Evolutionary conservation across 1,140 invertebrate genomes (phyloP), one percentile per base, ranked within the genome.

Genomic region (Saccostrea echinata): DNA sequence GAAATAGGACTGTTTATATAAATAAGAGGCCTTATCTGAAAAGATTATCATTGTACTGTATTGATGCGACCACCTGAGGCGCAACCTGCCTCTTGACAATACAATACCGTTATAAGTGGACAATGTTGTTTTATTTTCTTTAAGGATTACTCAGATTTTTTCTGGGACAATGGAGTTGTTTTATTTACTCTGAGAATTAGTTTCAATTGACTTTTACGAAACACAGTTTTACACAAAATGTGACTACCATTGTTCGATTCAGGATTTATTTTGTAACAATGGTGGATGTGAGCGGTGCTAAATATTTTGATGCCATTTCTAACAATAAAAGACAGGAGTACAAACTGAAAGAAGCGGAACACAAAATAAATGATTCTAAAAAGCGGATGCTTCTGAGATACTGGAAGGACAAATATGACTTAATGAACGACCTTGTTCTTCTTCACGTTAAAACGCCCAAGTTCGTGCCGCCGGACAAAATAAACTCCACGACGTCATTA

Each of bases 391-490:
- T 90, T 1, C 64, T 81, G 18, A 80, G 76, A 33, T 84, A 86
- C 27, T 90, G 89, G 89, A 88, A 90, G 27, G 85, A 88, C 27
- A 90, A 90, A 27, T 88, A 80, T 55, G 87, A 90, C 55, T 55
- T 90, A 11, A 55, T 90, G 51, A 85, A 90, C 57, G 89, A 90
- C 12, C 27, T 90, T 16, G 87, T 90, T 24, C 30, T 85, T 30
- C 52, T 90, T 30, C 86, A 90, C 43, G 89, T 90, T 0, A 88
- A 86, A 68, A 90, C 88, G 30, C 68, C 88, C 2, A 9, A 30
- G 16, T 80, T 71, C 27, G 35, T 76, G 51, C 24, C 76, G 12
- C 30, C 80, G 55, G 53, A 51, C 13, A 82, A 43, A 27, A 81
- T 33, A 18, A 55, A 21, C 12, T 33, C 52, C 11, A 21, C 30